Evolutionary conservation across 1,140 invertebrate species (phyloP), one percentile per base, ranked within the genome.

Genomic region (Neoseiulus cucumeris): DNA sequence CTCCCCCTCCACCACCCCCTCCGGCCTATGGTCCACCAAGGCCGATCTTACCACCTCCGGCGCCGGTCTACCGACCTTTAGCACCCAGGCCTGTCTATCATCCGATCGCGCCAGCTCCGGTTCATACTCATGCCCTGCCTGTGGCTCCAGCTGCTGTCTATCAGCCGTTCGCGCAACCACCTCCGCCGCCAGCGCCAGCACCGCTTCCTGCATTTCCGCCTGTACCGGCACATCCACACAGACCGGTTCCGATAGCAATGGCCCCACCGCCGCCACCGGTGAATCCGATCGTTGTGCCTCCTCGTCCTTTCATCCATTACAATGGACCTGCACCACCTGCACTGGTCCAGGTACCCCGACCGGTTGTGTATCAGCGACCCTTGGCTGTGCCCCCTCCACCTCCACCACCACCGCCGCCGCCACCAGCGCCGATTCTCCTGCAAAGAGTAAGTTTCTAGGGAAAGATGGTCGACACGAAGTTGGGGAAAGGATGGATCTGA

Each of bases 251-350:
- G 14, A 17, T 33, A 1, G 14, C 22, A 20, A 6, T 25, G 51
- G 51, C 14, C 14, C 4, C 45, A 14, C 28, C 28, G 45, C 18
- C 33, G n/a, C 4, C 51, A 29, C 51, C 22, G 4, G 51, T 59
- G n/a, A 14, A 12, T 17, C 51, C 51, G 22, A 25, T 25, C 22
- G 22, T 59, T 14, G 25, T 29, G 14, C 25, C 22, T 14, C 51
- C 51, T 6, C 51, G 22, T 1, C 51, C 14, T 2, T 2, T 20
- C 12, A 25, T 59, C 25, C 51, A 59, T 33, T 29, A 29, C 9
- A 59, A 59, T 25, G 51, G 51, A 59, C 51, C 51, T 59, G 51
- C 51, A 4, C 51, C 51, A 25, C 51, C 51, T 18, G 51, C 51
- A 2, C 1, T 59, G 14, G 51, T 9, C 9, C 33, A 39, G 33